Evolutionary conservation across 2,888 invertebrate genomes (phyloP), one percentile per base, ranked within the genome.

Genomic region (Epistrophe eligans): DNA sequence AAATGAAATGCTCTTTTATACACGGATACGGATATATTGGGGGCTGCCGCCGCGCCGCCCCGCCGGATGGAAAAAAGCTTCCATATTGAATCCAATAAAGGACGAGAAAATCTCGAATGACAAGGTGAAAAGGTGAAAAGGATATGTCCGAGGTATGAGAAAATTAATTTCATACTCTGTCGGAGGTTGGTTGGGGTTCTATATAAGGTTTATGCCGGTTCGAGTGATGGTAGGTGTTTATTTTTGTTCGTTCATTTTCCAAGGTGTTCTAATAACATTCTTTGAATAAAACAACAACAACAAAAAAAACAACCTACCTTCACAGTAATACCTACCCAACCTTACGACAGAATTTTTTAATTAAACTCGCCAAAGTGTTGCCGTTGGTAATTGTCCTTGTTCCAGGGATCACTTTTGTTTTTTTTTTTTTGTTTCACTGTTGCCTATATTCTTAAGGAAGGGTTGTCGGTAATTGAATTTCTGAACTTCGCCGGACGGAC

Each of bases 111-210:
- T 87, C 87, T 83, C 83, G 52, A 87, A 83, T 87, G 87, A 83
- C 83, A 87, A 83, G 24, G n/a, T n/a, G n/a, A n/a, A n/a, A n/a
- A 24, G 74, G 87, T 83, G 76, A 87, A 87, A 87, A 79, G 87
- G 87, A 87, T 83, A 79, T 87, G 83, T 76, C 83, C 83, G 72
- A 76, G 79, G 87, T 55, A 79, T 79, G 87, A 35, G 83, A 83
- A 87, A 87, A 87, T 87, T 87, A 87, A 87, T 87, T 87, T 87
- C 83, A 87, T 87, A 87, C 87, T 87, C 83, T 79, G 87, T 76
- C 76, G 79, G 74, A 67, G 79, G 82, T 79, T 70, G 70, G 9
- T 55, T n/a, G 32, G 15, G 28, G 50, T 0, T 15, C 6, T 10
- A 10, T 17, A 19, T 50, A 7, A 13, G 52, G 24, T 8, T 15